Evolutionary conservation across 2,888 invertebrate genomes (phyloP), one percentile per base, ranked within the genome.

Genomic region (Papilio demoleus): DNA sequence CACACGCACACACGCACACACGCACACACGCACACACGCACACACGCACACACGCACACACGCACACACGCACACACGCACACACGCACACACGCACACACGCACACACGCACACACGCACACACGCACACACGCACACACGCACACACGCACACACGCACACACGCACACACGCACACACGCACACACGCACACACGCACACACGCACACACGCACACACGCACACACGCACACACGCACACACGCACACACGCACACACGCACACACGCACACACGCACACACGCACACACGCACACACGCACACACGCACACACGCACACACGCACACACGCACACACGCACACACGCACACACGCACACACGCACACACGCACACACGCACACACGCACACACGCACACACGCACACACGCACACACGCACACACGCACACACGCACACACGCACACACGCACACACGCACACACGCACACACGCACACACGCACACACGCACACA

Each of bases 301-400:
- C 83, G 78, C 75, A 61, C 70, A 53, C 65, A 38, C 66, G 56
- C 50, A 31, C 72, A 62, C 65, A 42, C 47, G 70, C 70, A 61
- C 69, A 38, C 62, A 67, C 70, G 70, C 58, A 40, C 67, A 63
- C 61, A 47, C 72, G 65, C 72, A 42, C 70, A 63, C 64, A 70
- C 65, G 63, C 24, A 17, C 53, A n/a, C 31, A 6, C 6, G 31
- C n/a, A 56, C 53, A 6, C 27, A 31, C 47, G 47, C 47, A 22
- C 47, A n/a, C n/a, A n/a, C 47, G 22, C 22, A 12, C n/a, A 47
- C 47, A 47, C 45, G 4, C 19, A 3, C 47, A 27, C 36, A 50
- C n/a, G n/a, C n/a, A 81, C 76, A 82, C 81, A 82, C 83, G 82
- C 83, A 83, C 87, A 83, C 86, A 81, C 83, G 78, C 75, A 61